phyloP scores from a whole-genome alignment of 1,140 invertebrate genomes.

The Amyelois transitella region DNA sequence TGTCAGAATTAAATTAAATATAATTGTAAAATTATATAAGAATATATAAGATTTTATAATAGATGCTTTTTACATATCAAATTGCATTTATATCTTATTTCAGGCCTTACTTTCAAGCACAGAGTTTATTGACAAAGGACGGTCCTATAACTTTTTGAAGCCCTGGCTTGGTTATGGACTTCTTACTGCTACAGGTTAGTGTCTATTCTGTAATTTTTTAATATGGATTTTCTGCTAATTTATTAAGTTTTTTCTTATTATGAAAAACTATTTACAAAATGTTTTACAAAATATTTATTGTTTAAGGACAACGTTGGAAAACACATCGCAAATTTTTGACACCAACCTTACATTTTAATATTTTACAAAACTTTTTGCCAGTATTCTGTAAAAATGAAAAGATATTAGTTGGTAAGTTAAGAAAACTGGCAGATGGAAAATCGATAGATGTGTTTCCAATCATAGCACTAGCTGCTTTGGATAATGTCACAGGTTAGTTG shows the following conservation, averaged over 20 bases:
- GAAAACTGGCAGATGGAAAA: slow-evolving; percentile 43
- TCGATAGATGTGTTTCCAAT: slow-evolving; percentile 79
- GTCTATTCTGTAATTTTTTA: background rate
- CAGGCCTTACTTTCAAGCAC: background rate
- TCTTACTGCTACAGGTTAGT: slow-evolving; percentile 77
- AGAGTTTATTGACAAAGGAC: slow-evolving; percentile 33
- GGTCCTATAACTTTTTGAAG: slow-evolving; percentile 77
- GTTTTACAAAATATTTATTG: too few species aligned
- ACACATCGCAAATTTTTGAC: slow-evolving; percentile 82
- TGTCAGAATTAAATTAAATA: too few species aligned
- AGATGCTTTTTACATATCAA: too few species aligned
- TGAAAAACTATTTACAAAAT: too few species aligned
- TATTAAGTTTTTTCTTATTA: slow-evolving; percentile 12
- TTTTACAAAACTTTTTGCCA: slow-evolving; percentile 83
- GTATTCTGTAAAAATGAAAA: slow-evolving; percentile 84
- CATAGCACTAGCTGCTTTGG: slow-evolving; percentile 81
- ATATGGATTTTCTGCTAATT: slow-evolving; percentile 9
- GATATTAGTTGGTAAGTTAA: slow-evolving; percentile 75
- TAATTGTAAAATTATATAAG: too few species aligned
- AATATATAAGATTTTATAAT: too few species aligned
- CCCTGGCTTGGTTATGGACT: slow-evolving; percentile 82
- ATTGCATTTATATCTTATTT: background rate
- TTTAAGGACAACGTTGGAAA: slow-evolving; percentile 82
- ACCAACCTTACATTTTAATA: slow-evolving; percentile 88
- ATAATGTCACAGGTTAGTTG: slow-evolving; percentile 85